Evolutionary conservation across 23 tunicate species (phyloP), one percentile per base, ranked within the genome.

Genomic region (Ascidia mentula): DNA sequence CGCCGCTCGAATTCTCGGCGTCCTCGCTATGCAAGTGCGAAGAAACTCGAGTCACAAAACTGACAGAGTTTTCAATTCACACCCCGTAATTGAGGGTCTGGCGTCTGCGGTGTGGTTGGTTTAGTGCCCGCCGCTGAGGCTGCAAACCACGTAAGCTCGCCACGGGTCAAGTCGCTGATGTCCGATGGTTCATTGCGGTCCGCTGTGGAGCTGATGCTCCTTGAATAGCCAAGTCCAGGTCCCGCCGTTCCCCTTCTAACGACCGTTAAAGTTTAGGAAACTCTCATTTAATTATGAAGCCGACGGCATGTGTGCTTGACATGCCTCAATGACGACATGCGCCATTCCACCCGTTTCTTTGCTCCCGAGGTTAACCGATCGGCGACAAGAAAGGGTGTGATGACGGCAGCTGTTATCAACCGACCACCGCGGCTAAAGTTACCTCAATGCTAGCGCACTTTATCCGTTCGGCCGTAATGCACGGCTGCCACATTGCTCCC

Each of bases 161-260:
- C 78, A 74, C 78, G 78, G 78, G 78, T 74, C 78, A 74, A 26
- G 37, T 35, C 78, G 45, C 46, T 74, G 78, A 74, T 74, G 78
- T 37, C 40, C 78, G 78, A 74, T 31, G 78, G 78, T 12, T 74
- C 78, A 74, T 13, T 74, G 78, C 39, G 78, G 65, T 53, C 24
- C 65, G 65, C 65, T 20, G 65, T 53, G 13, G 65, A 28, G 2
- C 15, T 9, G 65, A 53, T 5, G 65, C 24, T 53, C 24, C 65
- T 26, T 53, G 28, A 1, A 53, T 20, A 20, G 65, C 65, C 65
- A 53, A 53, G 65, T 53, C 28, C 65, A 53, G 65, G n/a, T n/a
- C 65, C 22, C 65, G 65, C 24, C 65, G 65, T 26, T 9, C 24
- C 65, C 65, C 13, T 28, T 53, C n/a, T n/a, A n/a, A n/a, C n/a